Evolutionary conservation across 1,140 invertebrate genomes (phyloP).

Genomic region (Tetramorium simillimum): DNA sequence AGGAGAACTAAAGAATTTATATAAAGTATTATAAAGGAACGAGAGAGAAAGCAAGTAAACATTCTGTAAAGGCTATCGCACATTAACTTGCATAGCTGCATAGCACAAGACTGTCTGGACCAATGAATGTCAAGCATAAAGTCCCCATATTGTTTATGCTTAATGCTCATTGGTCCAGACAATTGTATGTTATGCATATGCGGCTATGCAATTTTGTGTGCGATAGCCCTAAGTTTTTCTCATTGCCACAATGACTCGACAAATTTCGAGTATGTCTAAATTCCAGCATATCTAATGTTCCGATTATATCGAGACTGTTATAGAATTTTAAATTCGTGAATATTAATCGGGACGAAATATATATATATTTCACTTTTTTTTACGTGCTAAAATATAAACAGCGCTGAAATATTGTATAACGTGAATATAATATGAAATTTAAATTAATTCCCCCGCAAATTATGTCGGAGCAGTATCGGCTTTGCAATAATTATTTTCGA

Average conservation of each 20-base stretch:
- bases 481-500: constrained; percentile 32
- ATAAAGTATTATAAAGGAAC: not conserved
- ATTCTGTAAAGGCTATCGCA: no score
- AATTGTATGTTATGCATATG: no score
- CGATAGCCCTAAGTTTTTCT: no score
- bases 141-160: no score
- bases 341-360: not conserved
- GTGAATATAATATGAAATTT: constrained; percentile 10
- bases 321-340: not conserved
- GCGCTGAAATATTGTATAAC: constrained; percentile 5
- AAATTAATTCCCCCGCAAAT: constrained; percentile 8
- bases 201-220: no score
- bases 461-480: not conserved
- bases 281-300: not conserved
- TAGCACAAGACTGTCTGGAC: no score
- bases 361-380: not conserved
- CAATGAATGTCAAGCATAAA: no score
- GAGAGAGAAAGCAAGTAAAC: not conserved
- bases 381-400: constrained; percentile 6
- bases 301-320: not conserved
- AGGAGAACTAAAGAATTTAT: not conserved
- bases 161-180: no score
- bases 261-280: not conserved
- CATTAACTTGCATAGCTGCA: no score
- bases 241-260: not conserved